These are phyloP conservation scores for Hypsibius dujardini DNA, from an alignment of 1,140 invertebrate species.

Conservation along the genomic window DNA sequence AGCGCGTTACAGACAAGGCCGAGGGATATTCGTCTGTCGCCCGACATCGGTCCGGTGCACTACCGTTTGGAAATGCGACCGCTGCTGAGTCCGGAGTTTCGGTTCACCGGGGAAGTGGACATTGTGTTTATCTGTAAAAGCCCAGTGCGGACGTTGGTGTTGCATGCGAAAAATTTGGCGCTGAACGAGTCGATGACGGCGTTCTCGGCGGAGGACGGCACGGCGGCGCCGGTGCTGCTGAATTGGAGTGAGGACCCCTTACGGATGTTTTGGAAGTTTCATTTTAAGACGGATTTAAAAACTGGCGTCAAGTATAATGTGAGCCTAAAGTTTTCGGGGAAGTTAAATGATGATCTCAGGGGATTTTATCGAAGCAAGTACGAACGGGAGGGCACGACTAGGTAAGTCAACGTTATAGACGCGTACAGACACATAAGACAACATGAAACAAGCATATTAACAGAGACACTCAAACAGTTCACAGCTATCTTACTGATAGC, in stretches of 20 bases:
- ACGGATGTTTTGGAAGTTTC: not conserved
- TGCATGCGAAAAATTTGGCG: constrained; percentile 10
- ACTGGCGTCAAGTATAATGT: constrained; percentile 13
- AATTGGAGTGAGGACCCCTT: not conserved
- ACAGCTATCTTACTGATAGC: not conserved
- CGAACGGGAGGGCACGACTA: constrained; percentile 7
- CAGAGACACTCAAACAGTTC: not conserved
- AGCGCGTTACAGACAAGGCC: not conserved
- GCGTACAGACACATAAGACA: not conserved
- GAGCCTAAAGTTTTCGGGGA: not conserved
- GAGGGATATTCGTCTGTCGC: not conserved
- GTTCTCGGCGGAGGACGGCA: not conserved
- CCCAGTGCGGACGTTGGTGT: not conserved
- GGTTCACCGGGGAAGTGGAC: constrained; percentile 3
- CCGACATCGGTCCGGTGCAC: not conserved
- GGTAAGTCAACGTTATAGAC: too few relatives aligned
- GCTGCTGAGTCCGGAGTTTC: not conserved
- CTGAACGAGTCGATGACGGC: not conserved
- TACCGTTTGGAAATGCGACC: not conserved
- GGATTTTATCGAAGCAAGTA: constrained; percentile 15
- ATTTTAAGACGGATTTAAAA: not conserved
- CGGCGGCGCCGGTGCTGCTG: not conserved
- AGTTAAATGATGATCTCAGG: constrained; percentile 11
- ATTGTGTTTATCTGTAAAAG: constrained; percentile 1
- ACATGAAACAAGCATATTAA: not conserved